phyloP scores from a whole-genome alignment of 37 sponge, comb jelly and placozoan species.

The Chondrilla cf. caribensis region DNA sequence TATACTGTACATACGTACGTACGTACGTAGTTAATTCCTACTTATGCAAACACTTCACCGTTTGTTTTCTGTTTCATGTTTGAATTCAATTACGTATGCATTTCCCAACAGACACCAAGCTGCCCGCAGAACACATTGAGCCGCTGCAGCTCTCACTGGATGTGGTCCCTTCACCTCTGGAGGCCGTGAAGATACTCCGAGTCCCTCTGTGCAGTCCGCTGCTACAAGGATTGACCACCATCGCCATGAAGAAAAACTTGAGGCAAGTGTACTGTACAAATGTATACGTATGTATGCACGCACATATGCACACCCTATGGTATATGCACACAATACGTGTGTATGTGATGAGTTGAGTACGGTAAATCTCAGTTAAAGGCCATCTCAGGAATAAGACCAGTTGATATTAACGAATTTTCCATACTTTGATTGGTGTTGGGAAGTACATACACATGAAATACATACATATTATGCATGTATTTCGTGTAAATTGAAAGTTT shows the following conservation, averaged over 20 bases:
- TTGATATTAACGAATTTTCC: no score
- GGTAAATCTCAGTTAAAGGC: no score
- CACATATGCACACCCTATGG: no score
- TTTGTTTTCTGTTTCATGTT: not conserved
- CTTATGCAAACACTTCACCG: no score
- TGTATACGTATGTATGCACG: no score
- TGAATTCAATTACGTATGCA: no score
- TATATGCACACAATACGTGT: not conserved
- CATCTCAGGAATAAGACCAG: no score
- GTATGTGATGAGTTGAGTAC: no score
- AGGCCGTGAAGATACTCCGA: not conserved
- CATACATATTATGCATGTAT: no score
- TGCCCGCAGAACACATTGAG: not conserved
- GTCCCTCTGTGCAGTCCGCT: not conserved
- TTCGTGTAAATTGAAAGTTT: no score
- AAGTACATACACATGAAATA: no score
- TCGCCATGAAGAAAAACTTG: constrained; percentile 4
- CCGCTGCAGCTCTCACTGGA: not conserved
- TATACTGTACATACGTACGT: not conserved
- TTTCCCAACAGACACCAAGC: not conserved
- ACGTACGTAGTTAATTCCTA: not conserved
- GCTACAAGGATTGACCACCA: not conserved
- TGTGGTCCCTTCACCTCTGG: constrained; percentile 4
- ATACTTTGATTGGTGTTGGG: no score
- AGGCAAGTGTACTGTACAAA: not conserved